These are phyloP conservation scores for Cynoglossus semilaevis DNA, from an alignment of 2,113 vertebrate genomes.

Conservation along the genomic window DNA sequence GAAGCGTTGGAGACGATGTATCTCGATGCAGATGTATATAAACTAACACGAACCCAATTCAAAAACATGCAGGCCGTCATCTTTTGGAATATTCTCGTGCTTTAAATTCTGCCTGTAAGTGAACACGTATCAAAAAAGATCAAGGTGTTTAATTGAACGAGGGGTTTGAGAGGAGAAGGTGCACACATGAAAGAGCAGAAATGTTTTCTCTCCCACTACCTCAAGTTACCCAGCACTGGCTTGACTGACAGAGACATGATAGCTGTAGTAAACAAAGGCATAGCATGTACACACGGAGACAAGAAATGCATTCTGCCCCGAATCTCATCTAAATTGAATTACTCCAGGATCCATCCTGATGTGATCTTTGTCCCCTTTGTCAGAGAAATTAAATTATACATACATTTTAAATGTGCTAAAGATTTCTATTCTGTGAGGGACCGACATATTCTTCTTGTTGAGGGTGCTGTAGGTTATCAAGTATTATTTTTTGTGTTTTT, in stretches of 20 bases:
- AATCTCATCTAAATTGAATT: conserved; percentile 51
- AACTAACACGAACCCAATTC: not conserved
- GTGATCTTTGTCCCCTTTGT: conserved; percentile 13
- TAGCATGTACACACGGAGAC: no score
- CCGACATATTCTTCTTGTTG: not conserved
- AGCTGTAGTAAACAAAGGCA: conserved; percentile 53
- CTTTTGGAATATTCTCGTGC: conserved; percentile 19
- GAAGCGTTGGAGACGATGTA: conserved; percentile 12
- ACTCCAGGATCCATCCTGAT: conserved; percentile 15
- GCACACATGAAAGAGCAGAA: conserved; percentile 41
- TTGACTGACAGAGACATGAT: conserved; percentile 60
- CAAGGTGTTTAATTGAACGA: conserved; percentile 61
- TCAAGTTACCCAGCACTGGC: conserved; percentile 22
- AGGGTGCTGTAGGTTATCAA: not conserved
- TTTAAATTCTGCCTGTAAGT: conserved; percentile 20
- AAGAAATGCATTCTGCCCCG: conserved; percentile 16
- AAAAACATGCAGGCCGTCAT: conserved; percentile 7
- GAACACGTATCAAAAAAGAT: conserved; percentile 36
- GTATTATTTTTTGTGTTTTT: not conserved
- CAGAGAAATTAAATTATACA: conserved; percentile 25
- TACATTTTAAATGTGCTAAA: conserved; percentile 17
- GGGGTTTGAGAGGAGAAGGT: no score
- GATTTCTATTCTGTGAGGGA: conserved; percentile 1
- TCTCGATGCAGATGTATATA: conserved; percentile 1
- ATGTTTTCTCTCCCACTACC: conserved; percentile 12